Evolutionary conservation across 2,888 invertebrate genomes (phyloP).

Genomic region (Strigamia maritima): DNA sequence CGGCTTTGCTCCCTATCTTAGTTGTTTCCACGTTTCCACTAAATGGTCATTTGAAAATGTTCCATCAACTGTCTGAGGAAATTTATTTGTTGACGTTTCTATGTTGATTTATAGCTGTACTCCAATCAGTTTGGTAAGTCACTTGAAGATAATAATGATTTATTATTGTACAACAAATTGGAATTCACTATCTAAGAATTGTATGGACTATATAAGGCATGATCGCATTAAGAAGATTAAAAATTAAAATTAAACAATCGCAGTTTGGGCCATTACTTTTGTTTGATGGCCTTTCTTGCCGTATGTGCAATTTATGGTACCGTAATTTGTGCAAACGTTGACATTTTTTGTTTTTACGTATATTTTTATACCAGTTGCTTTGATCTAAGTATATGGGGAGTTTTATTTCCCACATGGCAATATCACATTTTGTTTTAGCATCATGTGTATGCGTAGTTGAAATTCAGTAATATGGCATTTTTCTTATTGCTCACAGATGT

Average conservation of each 20-base stretch:
- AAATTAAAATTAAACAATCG: too few species aligned
- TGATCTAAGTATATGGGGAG: not conserved
- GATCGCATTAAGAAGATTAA: too few species aligned
- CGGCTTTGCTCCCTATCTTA: not conserved
- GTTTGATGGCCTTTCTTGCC: not conserved
- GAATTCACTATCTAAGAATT: not conserved
- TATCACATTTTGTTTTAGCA: not conserved
- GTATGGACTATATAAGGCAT: not conserved
- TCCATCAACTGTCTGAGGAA: not conserved
- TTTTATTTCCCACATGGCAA: not conserved
- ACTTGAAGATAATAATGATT: not conserved
- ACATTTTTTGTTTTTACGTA: not conserved
- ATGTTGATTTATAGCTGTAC: not conserved
- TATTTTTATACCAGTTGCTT: not conserved
- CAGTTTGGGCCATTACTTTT: not conserved
- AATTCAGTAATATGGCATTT: not conserved
- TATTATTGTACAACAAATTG: not conserved
- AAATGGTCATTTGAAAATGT: slow-evolving; percentile 20
- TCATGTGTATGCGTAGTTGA: not conserved
- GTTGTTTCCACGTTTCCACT: slow-evolving; percentile 8
- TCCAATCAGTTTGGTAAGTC: not conserved
- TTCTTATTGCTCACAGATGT: not conserved
- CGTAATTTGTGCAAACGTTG: not conserved
- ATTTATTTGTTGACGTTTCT: slow-evolving; percentile 12
- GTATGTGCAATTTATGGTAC: not conserved